Evolutionary conservation across 2,113 vertebrate species (phyloP), one percentile per base, ranked within the genome.

Genomic region (Lamprologus speciosus): DNA sequence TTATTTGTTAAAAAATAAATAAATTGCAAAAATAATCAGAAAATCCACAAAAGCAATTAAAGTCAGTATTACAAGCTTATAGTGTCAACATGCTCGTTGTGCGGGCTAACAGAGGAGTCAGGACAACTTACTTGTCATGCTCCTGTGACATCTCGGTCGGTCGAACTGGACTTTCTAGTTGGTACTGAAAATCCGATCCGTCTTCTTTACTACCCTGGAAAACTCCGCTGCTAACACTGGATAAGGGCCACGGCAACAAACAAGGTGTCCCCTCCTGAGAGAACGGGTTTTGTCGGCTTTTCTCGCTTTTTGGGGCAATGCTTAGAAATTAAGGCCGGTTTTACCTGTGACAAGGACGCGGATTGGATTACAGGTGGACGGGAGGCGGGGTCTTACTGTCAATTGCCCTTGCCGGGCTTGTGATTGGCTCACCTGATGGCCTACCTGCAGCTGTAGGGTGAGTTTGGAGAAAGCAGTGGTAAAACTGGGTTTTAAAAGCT

Each of bases 151-250:
- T 99, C 97, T 97, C 96, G 95, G 92, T 96, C 96, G 97, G 98
- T 97, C 97, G 97, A 98, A 99, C 98, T 98, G 98, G 98, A 98
- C 98, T 97, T 97, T 98, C 98, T 96, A 97, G 98, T 99, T 98
- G 95, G 97, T 97, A 97, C 97, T 97, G 97, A 97, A 97, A 96
- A 97, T 97, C 96, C 96, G 96, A 96, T 97, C 96, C 96, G 96
- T 97, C 96, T 97, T 97, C 97, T 97, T 97, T 95, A 57, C 85
- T 81, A 57, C 86, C 84, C 88, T 91, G 92, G 90, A 94, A 92
- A 95, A 95, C 87, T 93, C 88, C 89, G 82, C 88, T 92, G 89
- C 85, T 82, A 86, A 95, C 92, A 90, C 94, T 92, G 96, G 96
- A 97, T 97, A 95, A 97, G 96, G 96, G 96, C 96, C 86, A 94